Evolutionary conservation across 2,113 vertebrate species (phyloP), one percentile per base, ranked within the genome.

Genomic region (Setophaga coronata): DNA sequence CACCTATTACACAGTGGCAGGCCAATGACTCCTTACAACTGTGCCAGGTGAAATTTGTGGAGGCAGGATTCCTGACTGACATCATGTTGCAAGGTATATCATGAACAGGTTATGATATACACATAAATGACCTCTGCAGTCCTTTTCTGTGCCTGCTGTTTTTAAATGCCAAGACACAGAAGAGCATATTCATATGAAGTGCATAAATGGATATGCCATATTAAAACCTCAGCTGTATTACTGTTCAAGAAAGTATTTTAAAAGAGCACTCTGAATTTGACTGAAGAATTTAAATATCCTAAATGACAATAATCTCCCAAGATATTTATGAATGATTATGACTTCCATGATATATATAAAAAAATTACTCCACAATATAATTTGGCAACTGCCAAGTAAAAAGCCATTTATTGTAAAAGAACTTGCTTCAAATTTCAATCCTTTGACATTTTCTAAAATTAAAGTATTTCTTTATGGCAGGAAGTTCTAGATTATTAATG

Each of bases 401-500:
- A 94, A 91, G 64, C 10, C 72, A 91, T 56, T 64, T 95, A 61
- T 43, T 66, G 40, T 45, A 61, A 64, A 94, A 94, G 48, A 88
- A 74, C n/a, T 69, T 67, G 64, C 65, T 93, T 90, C 53, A 66
- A 79, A 93, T 90, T 93, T 89, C 64, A 90, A 53, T 93, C 87
- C 65, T 95, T 67, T 79, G 72, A 90, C 84, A 76, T 93, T 90
- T 97, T 79, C 53, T 94, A 91, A 94, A 95, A 95, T 91, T 88
- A 90, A 94, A 90, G 50, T 61, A 83, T 85, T 89, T 94, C 81
- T 87, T 82, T 60, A 76, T 51, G 56, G 66, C 64, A 95, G 76
- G 57, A 89, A 62, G 43, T 48, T 88, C 50, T 79, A 91, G 56
- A 73, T 92, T 96, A 96, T 93, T 96, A 97, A 97, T 87, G 92